These are phyloP conservation scores for Hydrozoanthus tunicans DNA, from an alignment of 64 coral and sea anemone species.

Conservation along the genomic window DNA sequence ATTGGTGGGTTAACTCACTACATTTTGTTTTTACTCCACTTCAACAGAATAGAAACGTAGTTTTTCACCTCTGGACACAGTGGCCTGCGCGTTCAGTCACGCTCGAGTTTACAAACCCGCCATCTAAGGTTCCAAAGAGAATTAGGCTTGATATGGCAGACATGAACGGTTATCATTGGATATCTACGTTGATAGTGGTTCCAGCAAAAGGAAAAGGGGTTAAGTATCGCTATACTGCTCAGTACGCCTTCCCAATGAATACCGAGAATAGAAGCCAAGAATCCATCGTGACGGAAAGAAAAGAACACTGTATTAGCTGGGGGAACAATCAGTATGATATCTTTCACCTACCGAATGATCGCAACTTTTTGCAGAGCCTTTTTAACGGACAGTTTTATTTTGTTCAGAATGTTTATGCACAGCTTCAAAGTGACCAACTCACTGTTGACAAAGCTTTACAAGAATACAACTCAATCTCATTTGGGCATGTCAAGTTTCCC, in stretches of 20 bases:
- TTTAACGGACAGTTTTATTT: slow-evolving; percentile 37
- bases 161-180: slow-evolving; percentile 15
- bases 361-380: not conserved
- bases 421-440: slow-evolving; percentile 23
- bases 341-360: not conserved
- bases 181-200: not conserved
- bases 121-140: not conserved
- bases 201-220: not conserved
- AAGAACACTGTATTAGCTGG: not conserved
- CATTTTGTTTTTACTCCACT: not conserved
- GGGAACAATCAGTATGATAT: slow-evolving; percentile 13
- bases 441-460: not conserved
- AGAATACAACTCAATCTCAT: slow-evolving; percentile 13
- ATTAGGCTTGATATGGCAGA: not conserved
- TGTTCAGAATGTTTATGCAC: slow-evolving; percentile 1
- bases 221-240: slow-evolving; percentile 29
- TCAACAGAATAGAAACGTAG: slow-evolving; percentile 14
- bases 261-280: not conserved
- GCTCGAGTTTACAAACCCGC: not conserved
- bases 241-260: not conserved
- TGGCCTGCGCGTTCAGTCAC: not conserved
- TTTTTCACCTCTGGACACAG: slow-evolving; percentile 12
- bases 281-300: not conserved
- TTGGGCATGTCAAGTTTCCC: not conserved
- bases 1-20: too few species aligned